phyloP scores from a whole-genome alignment of 2,113 vertebrate species.

The Caloenas nicobarica region DNA sequence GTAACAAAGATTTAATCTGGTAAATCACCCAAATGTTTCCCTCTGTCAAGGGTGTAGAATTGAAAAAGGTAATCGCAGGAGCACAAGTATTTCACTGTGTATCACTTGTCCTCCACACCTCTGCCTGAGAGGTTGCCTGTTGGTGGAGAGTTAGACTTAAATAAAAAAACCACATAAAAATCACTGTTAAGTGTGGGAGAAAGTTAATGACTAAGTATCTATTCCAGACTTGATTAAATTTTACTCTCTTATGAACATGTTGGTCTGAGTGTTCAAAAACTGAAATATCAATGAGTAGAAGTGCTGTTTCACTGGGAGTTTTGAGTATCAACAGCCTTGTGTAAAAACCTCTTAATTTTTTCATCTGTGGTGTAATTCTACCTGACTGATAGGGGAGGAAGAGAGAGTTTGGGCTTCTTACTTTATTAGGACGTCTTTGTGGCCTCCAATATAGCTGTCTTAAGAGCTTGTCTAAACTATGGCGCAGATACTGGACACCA shows the following conservation, averaged over 20 bases:
- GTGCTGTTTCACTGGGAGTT: background rate
- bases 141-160: background rate
- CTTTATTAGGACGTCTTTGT: background rate
- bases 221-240: background rate
- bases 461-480: background rate
- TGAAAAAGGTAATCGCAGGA: background rate
- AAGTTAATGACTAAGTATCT: background rate
- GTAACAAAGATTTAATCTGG: background rate
- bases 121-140: background rate
- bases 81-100: fast-evolving
- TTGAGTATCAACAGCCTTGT: background rate
- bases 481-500: background rate
- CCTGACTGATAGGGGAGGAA: background rate
- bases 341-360: background rate
- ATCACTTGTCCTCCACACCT: background rate
- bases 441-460: background rate
- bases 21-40: background rate
- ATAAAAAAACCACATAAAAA: background rate
- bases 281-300: background rate
- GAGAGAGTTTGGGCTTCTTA: background rate
- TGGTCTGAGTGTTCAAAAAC: background rate
- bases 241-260: background rate
- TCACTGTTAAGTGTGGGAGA: background rate
- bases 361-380: background rate
- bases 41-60: background rate